Evolutionary conservation across 1,140 invertebrate species (phyloP).

Genomic region (Aplysia californica): DNA sequence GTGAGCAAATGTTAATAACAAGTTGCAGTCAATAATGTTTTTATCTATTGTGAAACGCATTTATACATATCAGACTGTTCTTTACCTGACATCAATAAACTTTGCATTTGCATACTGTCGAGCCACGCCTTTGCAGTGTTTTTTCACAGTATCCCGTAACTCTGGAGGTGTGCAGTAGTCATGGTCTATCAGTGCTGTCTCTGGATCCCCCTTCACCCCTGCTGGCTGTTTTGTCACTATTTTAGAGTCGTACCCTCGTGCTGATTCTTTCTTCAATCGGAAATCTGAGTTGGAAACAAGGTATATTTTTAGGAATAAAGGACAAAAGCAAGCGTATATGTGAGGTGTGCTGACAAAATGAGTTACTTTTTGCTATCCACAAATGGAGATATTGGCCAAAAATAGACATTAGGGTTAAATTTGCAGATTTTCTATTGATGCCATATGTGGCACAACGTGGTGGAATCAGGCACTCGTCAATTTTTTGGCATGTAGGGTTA

Average conservation of each 20-base stretch:
- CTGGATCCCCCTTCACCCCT: neutral
- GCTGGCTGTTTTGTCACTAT: neutral
- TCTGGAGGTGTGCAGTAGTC: slow-evolving; percentile 4
- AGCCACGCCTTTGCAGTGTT: slow-evolving; percentile 13
- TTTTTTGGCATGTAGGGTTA: too few relatives aligned
- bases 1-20: neutral
- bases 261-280: slow-evolving; percentile 13
- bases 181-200: neutral
- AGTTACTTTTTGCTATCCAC: too few relatives aligned
- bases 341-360: too few relatives aligned
- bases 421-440: too few relatives aligned
- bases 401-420: too few relatives aligned
- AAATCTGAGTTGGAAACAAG: slow-evolving; percentile 8
- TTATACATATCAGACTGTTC: neutral
- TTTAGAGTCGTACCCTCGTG: too few relatives aligned
- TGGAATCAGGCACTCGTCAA: too few relatives aligned
- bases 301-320: neutral
- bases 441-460: too few relatives aligned
- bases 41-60: neutral
- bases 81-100: slow-evolving; percentile 23
- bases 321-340: too few relatives aligned
- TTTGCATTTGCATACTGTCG: slow-evolving; percentile 22
- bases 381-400: too few relatives aligned
- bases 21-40: neutral
- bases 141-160: slow-evolving; percentile 2